These are phyloP conservation scores for Loris lydekkerianus DNA, from an alignment of 2,797 vertebrate genomes.

Conservation along the genomic window DNA sequence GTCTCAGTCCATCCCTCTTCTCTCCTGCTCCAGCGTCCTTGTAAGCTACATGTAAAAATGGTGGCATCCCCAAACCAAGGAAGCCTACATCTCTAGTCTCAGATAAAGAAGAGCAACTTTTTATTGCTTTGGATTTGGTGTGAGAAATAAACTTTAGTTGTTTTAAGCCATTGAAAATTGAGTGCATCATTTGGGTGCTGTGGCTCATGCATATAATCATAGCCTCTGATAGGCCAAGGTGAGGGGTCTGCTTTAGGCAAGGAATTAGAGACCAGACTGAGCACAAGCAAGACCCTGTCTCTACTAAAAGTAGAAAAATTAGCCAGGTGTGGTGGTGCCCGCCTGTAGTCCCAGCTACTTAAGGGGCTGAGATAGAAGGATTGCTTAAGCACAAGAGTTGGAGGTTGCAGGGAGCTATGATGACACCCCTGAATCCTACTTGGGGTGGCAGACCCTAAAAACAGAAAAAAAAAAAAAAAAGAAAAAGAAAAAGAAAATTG, in stretches of 20 bases:
- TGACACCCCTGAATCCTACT: no score
- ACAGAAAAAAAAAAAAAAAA: not conserved
- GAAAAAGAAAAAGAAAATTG: not conserved
- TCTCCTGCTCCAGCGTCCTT: not conserved
- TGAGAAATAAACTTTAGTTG: not conserved
- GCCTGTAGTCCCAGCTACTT: not conserved
- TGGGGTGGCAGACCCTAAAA: not conserved
- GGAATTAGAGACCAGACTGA: not conserved
- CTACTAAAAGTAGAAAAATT: not conserved
- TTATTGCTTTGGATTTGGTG: slow-evolving; percentile 26
- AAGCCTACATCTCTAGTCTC: not conserved
- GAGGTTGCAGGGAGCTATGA: not conserved
- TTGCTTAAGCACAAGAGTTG: not conserved
- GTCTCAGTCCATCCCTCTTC: not conserved
- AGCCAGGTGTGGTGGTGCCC: not conserved
- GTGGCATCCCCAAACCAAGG: not conserved
- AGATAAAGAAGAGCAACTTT: not conserved
- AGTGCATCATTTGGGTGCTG: not conserved
- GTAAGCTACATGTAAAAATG: not conserved
- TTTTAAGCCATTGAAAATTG: slow-evolving; percentile 8
- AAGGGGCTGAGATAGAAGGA: not conserved
- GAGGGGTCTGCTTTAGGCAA: not conserved
- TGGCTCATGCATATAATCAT: not conserved
- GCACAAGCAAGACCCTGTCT: not conserved
- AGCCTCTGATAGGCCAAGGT: not conserved